phyloP scores from a whole-genome alignment of 2,113 vertebrate genomes.

The Alosa alosa region DNA sequence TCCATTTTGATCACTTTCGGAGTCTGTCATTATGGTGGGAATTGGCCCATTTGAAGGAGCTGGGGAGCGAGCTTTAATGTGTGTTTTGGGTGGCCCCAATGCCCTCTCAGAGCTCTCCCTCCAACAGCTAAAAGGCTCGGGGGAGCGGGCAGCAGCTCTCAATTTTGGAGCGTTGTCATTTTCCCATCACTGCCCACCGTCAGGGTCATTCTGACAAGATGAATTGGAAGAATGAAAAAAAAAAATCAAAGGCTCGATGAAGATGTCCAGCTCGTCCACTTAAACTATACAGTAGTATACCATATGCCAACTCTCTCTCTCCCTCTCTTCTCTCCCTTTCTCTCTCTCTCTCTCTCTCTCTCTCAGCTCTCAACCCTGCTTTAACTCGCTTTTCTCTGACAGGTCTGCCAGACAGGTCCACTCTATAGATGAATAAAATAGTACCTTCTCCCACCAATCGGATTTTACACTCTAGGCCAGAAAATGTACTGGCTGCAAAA shows the following conservation, averaged over 20 bases:
- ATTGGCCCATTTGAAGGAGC: neutral
- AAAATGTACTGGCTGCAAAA: conserved; percentile 38
- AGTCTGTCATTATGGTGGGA: neutral
- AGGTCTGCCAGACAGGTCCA: conserved; percentile 43
- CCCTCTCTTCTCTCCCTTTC: neutral
- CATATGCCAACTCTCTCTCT: neutral
- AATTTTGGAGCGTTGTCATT: neutral
- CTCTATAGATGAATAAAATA: conserved; percentile 51
- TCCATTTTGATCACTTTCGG: neutral
- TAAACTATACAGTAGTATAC: neutral
- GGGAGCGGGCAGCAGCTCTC: neutral
- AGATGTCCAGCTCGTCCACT: neutral
- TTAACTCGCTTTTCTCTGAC: conserved; percentile 37
- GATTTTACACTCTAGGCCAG: conserved; percentile 42
- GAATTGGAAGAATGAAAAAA: neutral
- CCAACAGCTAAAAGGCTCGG: neutral
- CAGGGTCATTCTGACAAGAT: conserved; percentile 1
- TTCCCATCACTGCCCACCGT: neutral
- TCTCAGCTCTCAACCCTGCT: conserved; percentile 20
- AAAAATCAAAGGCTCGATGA: neutral
- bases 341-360: conserved; percentile 20
- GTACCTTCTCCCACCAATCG: conserved; percentile 52
- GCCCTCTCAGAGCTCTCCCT: neutral
- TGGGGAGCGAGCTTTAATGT: neutral
- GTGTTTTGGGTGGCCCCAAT: neutral